Evolutionary conservation across 2,888 invertebrate species (phyloP), one percentile per base, ranked within the genome.

Genomic region (Xestia sexstrigata): DNA sequence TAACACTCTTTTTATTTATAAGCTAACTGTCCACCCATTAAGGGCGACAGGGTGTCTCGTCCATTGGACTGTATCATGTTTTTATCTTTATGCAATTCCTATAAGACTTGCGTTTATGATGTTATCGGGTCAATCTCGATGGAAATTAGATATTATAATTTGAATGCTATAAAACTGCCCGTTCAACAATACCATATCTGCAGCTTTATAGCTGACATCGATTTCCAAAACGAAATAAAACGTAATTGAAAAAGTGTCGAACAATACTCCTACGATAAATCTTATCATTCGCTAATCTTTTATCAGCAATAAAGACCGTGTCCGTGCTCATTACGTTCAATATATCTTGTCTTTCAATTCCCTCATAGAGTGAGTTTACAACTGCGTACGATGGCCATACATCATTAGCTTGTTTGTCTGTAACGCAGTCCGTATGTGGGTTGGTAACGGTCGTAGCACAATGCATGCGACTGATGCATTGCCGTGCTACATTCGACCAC

Each of bases 371-470:
- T 88, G 72, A 88, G 88, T 87, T 88, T 88, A 87, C 81, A 87
- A 87, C 78, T 87, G 82, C 86, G 82, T 86, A 88, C 86, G 82
- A 90, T 89, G 91, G 87, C 88, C 91, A 94, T 95, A 93, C 90
- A 94, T 95, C 94, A 94, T 94, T 91, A 91, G 91, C 91, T 93
- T 86, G 93, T 95, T 95, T 94, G 94, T 94, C 93, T 92, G 87
- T 83, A 81, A 81, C 83, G 82, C 78, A 81, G 89, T 88, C 82
- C 79, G 91, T 92, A 95, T 94, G 95, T 96, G 93, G 93, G 95
- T 90, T 94, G 81, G 91, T 95, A 96, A 96, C 96, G 96, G 96
- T 95, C 88, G 89, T 89, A 90, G 89, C 92, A 96, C 96, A 96
- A 96, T 95, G 92, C 94, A 91, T 89, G 91, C 88, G 82, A 79